Percentiles rank a stretch among this genome's conserved stretches.
Evolutionary conservation across 2,113 vertebrate species (phyloP).

Genomic region (Xyrauchen texanus): DNA sequence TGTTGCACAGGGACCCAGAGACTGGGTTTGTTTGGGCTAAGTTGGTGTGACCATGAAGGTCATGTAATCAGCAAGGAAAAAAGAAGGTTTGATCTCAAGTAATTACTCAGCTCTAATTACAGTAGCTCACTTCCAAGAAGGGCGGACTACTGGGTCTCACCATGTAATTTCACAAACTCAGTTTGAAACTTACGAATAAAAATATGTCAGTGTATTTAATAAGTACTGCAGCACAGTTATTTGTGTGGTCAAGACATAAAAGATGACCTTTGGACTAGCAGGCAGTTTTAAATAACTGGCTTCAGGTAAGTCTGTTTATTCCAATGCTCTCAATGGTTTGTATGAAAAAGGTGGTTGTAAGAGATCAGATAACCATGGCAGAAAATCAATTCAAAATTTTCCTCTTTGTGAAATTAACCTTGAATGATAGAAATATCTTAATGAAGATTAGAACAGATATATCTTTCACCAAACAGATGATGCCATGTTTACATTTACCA

Average conservation of each 20-base stretch:
- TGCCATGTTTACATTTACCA: too few relatives aligned
- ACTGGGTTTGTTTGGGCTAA: conserved; percentile 20
- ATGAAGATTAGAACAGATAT: too few relatives aligned
- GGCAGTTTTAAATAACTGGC: conserved; percentile 3
- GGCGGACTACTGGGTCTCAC: neutral
- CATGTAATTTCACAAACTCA: neutral
- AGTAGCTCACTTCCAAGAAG: neutral
- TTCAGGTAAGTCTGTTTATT: neutral
- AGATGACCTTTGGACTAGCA: neutral
- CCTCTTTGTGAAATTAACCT: too few relatives aligned
- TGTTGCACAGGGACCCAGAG: conserved; percentile 2
- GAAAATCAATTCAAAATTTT: too few relatives aligned
- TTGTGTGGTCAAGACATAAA: neutral
- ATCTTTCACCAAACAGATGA: too few relatives aligned
- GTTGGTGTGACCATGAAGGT: conserved; percentile 31
- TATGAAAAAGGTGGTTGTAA: too few relatives aligned
- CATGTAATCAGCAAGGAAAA: conserved; percentile 35
- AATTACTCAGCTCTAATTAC: conserved; percentile 29
- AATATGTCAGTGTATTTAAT: conserved; percentile 7
- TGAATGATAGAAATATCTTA: too few relatives aligned
- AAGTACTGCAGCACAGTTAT: neutral
- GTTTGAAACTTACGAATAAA: neutral
- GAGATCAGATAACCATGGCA: too few relatives aligned
- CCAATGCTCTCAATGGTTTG: too few relatives aligned
- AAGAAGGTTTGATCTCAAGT: neutral